Base-by-base conservation (phyloP, 2,888 invertebrate genomes). In the Atherix ibis region DNA sequence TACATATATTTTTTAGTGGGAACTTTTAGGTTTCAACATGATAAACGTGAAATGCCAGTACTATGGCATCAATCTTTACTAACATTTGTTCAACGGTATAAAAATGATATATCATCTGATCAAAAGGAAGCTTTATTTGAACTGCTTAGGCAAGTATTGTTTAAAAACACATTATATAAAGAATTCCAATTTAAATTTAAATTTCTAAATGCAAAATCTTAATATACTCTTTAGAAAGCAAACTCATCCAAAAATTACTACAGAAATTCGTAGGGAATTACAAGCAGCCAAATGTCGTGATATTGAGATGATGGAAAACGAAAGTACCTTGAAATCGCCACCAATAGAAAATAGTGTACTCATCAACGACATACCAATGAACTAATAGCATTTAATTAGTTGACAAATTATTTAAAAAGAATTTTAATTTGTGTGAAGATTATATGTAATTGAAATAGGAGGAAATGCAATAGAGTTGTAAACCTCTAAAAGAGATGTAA, bases 51-150 rank as follows among this genome's bases (percentile, higher is more conserved):
- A 45, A 65, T 98, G 52, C 97, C 98, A 2, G 92, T 97, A 4
- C 60, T 97, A 38, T 98, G 97, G 98, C 95, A 98, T 61, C 97
- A 97, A 58, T 76, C 88, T 27, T 65, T 98, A 25, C 63, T 98
- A 35, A 83, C 91, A 4, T 94, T 98, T 66, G 81, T 81, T 2
- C 92, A 97, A 62, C 71, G 91, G 31, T 98, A 98, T 61, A 95
- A 95, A 62, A 77, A 82, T 38, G 92, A 95, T 56, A 77, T 98
- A 43, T 89, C 88, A 25, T 72, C 77, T 3, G 95, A 97, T 49
- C 97, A 98, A 62, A 76, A 78, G 49, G 87, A 91, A 50, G 77
- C 83, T 1, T 61, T 98, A 29, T 58, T 89, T 31, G 76, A 76
- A 43, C 66, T 98, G 26, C 54, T 94, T 14, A 55, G 50, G 58